Percentiles rank a stretch among this genome's conserved stretches.
phyloP scores from a whole-genome alignment of 92 coral and sea anemone species.

The Nematostella vectensis region DNA sequence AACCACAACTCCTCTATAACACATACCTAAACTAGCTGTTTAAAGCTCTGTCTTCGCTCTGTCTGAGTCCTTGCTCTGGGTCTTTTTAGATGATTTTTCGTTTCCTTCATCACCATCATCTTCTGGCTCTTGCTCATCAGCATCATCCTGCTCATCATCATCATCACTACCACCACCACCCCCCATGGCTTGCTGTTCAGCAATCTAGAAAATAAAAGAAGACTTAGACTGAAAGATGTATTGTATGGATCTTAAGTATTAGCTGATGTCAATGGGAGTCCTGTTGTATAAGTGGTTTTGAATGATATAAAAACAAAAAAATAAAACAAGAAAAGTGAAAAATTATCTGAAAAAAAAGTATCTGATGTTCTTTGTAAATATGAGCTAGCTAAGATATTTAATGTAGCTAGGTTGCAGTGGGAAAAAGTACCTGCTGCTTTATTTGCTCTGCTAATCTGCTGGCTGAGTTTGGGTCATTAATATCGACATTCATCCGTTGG shows the following conservation, averaged over 20 bases:
- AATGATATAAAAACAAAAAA: too few species aligned
- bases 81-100: constrained; percentile 13
- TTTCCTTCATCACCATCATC: constrained; percentile 33
- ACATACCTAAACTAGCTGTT: background rate
- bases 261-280: too few species aligned
- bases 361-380: too few species aligned
- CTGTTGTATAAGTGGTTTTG: too few species aligned
- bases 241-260: too few species aligned
- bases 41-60: constrained; percentile 19
- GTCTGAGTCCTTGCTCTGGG: constrained; percentile 9
- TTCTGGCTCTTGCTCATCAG: constrained; percentile 37
- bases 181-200: constrained; percentile 34
- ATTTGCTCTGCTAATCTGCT: constrained; percentile 75
- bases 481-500: constrained; percentile 71
- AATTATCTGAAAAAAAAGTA: too few species aligned
- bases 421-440: constrained; percentile 62
- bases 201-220: too few species aligned
- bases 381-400: too few species aligned
- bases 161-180: constrained; percentile 31
- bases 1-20: too few species aligned
- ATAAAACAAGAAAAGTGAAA: too few species aligned
- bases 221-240: too few species aligned
- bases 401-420: too few species aligned
- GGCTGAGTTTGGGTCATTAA: constrained; percentile 89
- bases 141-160: constrained; percentile 49